A percentile compares a stretch with the other conserved stretches of the same genome.
Conservation (phyloP, 2,113 vertebrate species). For the Pundamilia nyererei region DNA sequence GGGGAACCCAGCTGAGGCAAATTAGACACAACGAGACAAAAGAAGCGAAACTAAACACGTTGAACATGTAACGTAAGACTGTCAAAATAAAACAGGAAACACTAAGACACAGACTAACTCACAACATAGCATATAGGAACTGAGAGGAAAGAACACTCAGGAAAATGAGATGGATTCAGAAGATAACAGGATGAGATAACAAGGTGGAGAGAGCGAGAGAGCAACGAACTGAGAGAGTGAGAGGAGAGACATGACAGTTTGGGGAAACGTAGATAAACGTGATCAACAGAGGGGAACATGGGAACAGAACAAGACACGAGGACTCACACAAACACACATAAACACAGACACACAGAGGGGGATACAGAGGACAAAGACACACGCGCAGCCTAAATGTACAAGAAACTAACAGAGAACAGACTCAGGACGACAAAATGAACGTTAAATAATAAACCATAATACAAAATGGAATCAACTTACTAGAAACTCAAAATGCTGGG, state of each 20-base stretch:
- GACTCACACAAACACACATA: background rate
- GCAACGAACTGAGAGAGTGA: background rate
- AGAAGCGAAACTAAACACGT: background rate
- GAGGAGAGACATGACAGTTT: background rate
- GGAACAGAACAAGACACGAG: background rate
- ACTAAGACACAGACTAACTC: background rate
- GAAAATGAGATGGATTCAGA: background rate
- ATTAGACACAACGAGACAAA: background rate
- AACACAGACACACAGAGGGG: background rate
- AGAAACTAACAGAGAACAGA: background rate
- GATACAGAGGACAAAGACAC: background rate
- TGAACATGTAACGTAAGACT: background rate
- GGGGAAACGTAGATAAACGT: background rate
- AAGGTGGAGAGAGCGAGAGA: accelerated
- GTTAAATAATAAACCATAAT: background rate
- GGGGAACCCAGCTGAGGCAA: background rate
- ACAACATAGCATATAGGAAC: background rate
- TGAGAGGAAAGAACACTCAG: background rate
- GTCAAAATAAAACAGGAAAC: background rate
- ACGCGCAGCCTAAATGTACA: accelerated
- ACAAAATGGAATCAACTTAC: background rate
- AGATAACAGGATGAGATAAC: background rate
- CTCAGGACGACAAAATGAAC: background rate
- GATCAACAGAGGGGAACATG: background rate
- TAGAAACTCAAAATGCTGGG: background rate